Percentiles rank a stretch among this genome's conserved stretches.
These are phyloP conservation scores for Ypsolopha sequella DNA, from an alignment of 2,888 invertebrate genomes.

Conservation along the genomic window DNA sequence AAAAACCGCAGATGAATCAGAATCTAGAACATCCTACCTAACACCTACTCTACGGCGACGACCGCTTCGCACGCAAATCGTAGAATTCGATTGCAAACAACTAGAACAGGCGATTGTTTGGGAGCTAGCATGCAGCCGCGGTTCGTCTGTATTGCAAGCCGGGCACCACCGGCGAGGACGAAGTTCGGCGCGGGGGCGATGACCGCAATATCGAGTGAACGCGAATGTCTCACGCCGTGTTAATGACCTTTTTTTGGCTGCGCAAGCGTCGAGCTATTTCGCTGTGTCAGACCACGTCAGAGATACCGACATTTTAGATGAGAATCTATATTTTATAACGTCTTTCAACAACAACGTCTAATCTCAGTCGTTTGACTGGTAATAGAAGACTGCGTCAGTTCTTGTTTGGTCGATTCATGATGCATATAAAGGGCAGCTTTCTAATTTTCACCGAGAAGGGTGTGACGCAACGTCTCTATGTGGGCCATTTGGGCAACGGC, in stretches of 20 bases:
- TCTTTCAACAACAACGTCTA: too few relatives aligned
- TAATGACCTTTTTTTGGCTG: slow-evolving; percentile 68
- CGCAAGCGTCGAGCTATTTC: slow-evolving; percentile 23
- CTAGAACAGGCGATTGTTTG: too few relatives aligned
- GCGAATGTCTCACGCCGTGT: slow-evolving; percentile 68
- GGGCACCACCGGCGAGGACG: slow-evolving; percentile 27
- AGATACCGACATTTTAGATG: background rate
- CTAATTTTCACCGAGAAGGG: slow-evolving; percentile 42
- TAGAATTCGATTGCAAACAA: too few relatives aligned
- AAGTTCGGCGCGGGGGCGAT: slow-evolving; percentile 45
- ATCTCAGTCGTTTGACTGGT: too few relatives aligned
- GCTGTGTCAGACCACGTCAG: slow-evolving; percentile 2
- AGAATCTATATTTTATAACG: too few relatives aligned
- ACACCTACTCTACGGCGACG: too few relatives aligned
- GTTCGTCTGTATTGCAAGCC: background rate
- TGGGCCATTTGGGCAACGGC: slow-evolving; percentile 33
- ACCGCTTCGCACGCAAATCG: too few relatives aligned
- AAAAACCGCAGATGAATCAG: too few relatives aligned
- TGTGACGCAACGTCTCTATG: slow-evolving; percentile 36
- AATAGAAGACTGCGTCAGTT: too few relatives aligned
- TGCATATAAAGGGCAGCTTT: slow-evolving; percentile 32
- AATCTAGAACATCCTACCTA: too few relatives aligned
- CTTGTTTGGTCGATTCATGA: background rate
- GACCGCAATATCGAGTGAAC: slow-evolving; percentile 66
- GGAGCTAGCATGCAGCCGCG: background rate